Evolutionary conservation across 2,113 vertebrate species (phyloP).

Genomic region (Eretmochelys imbricata): DNA sequence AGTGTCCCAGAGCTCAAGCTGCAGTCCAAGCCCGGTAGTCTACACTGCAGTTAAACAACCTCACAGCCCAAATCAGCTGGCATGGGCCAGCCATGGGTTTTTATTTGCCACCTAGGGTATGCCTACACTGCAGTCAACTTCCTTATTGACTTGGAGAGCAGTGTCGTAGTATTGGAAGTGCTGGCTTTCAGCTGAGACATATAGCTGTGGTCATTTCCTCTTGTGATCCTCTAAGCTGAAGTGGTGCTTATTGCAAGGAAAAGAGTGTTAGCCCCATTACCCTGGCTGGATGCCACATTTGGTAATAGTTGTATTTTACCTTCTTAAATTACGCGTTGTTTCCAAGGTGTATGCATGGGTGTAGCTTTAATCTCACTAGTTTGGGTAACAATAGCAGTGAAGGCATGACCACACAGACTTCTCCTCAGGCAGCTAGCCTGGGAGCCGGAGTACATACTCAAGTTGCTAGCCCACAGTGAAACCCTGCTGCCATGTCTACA

Average conservation of each 20-base stretch:
- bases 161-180: fast-evolving
- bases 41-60: not conserved
- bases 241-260: not conserved
- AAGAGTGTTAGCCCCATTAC: not conserved
- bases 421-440: not conserved
- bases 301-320: not conserved
- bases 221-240: not conserved
- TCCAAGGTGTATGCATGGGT: fast-evolving
- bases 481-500: not conserved
- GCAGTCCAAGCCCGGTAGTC: not conserved
- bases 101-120: not conserved
- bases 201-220: not conserved
- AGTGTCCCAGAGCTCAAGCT: not conserved
- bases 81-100: not conserved
- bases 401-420: not conserved
- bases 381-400: not conserved
- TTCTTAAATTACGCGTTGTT: not conserved
- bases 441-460: not conserved
- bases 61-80: not conserved
- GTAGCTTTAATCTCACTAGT: not conserved
- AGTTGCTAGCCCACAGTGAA: not conserved
- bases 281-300: not conserved
- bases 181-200: not conserved
- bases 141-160: too few relatives aligned
- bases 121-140: not conserved